Conservation (phyloP, 2,113 vertebrate species). For the Pterocles gutturalis region DNA sequence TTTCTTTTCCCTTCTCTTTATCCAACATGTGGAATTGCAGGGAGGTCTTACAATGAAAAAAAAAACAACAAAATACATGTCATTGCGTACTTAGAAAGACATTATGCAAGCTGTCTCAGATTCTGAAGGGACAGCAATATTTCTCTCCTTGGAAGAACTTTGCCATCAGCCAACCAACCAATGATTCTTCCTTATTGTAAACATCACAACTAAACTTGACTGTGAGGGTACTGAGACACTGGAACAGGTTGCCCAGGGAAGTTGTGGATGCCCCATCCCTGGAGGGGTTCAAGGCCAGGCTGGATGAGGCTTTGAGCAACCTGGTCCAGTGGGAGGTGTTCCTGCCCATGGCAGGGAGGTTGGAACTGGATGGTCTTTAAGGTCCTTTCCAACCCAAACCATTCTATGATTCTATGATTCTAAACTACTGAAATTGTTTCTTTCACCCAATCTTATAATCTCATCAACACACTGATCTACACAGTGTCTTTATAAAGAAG, state of each 20-base stretch:
- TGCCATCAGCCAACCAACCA: background rate
- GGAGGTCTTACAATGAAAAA: background rate
- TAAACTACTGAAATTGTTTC: background rate
- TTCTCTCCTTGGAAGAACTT: background rate
- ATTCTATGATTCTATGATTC: no score
- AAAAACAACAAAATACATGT: background rate
- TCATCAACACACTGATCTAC: background rate
- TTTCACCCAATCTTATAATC: background rate
- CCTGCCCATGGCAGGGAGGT: no score
- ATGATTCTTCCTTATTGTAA: fast-evolving
- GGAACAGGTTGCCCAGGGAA: no score
- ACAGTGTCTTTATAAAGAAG: background rate
- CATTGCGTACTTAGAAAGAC: fast-evolving
- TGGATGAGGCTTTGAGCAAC: no score
- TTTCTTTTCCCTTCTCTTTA: background rate
- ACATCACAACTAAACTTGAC: background rate
- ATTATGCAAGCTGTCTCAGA: fast-evolving
- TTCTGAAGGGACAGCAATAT: background rate
- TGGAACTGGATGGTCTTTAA: no score
- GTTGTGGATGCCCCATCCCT: no score
- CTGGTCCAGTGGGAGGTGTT: no score
- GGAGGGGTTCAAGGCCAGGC: no score
- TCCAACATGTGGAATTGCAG: background rate
- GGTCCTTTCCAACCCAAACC: no score
- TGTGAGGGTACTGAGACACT: no score